phyloP scores from a whole-genome alignment of 1,140 invertebrate genomes.

The Octopus bimaculoides region DNA sequence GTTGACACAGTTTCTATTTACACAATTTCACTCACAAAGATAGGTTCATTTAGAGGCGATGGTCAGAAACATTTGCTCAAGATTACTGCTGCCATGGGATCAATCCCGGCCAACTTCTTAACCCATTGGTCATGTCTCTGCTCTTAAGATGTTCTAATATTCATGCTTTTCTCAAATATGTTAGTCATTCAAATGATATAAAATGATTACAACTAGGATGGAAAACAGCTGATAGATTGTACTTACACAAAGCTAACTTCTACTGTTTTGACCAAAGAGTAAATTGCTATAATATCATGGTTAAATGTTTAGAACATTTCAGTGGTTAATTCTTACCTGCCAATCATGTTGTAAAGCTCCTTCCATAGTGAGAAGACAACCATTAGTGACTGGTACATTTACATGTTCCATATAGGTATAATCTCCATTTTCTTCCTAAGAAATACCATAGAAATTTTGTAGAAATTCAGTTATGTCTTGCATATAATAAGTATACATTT shows the following conservation, averaged over 20 bases:
- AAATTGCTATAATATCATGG: neutral
- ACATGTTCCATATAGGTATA: slow-evolving; percentile 46
- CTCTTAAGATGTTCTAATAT: neutral
- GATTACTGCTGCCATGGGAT: too few relatives aligned
- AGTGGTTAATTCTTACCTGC: slow-evolving; percentile 46
- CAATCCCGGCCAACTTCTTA: too few relatives aligned
- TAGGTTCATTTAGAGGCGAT: too few relatives aligned
- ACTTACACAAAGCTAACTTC: neutral
- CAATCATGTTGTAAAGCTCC: slow-evolving; percentile 59
- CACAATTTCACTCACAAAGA: too few relatives aligned
- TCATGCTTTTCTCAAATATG: neutral
- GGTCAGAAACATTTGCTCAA: too few relatives aligned
- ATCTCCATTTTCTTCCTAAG: slow-evolving; percentile 35
- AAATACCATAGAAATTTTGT: neutral
- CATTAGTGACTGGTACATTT: slow-evolving; percentile 50
- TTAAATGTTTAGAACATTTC: neutral
- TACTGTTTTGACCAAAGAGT: neutral
- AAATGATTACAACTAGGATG: neutral
- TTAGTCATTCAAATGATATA: neutral
- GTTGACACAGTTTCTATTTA: too few relatives aligned
- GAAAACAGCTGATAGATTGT: neutral
- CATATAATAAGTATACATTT: too few relatives aligned
- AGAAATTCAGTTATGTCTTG: too few relatives aligned
- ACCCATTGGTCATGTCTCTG: neutral
- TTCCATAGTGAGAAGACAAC: slow-evolving; percentile 59